phyloP scores from a whole-genome alignment of 2,113 vertebrate genomes.

The Labrus mixtus region DNA sequence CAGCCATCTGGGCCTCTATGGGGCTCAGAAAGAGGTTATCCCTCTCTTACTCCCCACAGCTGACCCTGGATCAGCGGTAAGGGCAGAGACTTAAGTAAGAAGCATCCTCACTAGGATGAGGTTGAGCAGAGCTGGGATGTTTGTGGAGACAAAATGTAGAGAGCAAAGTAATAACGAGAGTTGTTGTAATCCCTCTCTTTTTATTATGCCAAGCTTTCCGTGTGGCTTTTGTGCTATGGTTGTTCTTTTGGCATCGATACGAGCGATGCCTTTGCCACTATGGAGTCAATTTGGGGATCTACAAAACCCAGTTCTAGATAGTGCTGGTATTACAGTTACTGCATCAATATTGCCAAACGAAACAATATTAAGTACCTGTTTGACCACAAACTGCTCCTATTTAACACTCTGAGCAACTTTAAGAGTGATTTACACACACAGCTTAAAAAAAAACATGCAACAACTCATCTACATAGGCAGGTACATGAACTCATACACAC shows the following conservation, averaged over 20 bases:
- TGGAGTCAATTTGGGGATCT: constrained; percentile 48
- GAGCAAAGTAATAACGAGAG: constrained; percentile 56
- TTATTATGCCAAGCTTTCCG: constrained; percentile 15
- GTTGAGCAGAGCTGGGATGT: constrained; percentile 35
- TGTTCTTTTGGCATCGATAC: constrained; percentile 24
- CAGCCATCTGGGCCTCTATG: constrained; percentile 75
- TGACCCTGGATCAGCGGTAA: constrained; percentile 74
- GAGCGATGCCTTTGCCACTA: constrained; percentile 21
- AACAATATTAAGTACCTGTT: constrained; percentile 45
- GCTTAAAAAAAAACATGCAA: constrained; percentile 44
- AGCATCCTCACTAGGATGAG: constrained; percentile 42
- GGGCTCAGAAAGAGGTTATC: constrained; percentile 74
- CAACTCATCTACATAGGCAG: constrained; percentile 40
- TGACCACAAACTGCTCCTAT: constrained; percentile 58
- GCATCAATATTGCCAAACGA: constrained; percentile 53
- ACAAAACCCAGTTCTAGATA: constrained; percentile 13
- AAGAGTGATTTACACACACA: constrained; percentile 46
- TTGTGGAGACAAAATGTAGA: constrained; percentile 39
- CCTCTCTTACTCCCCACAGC: constrained; percentile 70
- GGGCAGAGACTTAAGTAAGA: constrained; percentile 56
- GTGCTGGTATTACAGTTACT: constrained; percentile 30
- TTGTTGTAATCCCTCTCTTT: constrained; percentile 44
- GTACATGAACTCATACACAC: constrained; percentile 31
- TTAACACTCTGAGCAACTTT: constrained; percentile 40
- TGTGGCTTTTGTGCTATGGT: constrained; percentile 22